phyloP scores from a whole-genome alignment of 2,888 invertebrate genomes.

The Eilema depressum region DNA sequence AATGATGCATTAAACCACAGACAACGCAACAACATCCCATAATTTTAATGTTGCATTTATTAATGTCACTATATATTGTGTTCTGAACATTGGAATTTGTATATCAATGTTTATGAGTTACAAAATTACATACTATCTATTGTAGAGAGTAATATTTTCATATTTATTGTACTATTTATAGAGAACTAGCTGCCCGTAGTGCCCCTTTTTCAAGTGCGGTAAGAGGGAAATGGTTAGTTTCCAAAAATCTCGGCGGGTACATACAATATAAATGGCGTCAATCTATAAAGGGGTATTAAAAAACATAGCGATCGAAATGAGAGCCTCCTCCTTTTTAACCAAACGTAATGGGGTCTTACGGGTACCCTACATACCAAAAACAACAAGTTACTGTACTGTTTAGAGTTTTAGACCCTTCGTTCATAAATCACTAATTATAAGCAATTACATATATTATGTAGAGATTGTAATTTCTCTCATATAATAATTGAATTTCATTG shows the following conservation, averaged over 20 bases:
- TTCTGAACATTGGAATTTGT: neutral
- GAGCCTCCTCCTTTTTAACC: no score
- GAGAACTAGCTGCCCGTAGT: neutral
- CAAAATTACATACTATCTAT: neutral
- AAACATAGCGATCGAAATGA: no score
- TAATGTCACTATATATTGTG: neutral
- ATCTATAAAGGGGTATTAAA: no score
- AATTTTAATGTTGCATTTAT: neutral
- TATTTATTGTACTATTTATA: neutral
- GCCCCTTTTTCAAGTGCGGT: no score
- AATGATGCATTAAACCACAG: neutral
- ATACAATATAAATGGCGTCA: no score
- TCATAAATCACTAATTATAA: neutral
- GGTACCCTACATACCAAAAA: no score
- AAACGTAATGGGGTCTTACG: no score
- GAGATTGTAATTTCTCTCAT: neutral
- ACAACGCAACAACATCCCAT: neutral
- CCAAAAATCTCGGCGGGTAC: no score
- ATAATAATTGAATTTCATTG: neutral
- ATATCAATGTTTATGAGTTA: neutral
- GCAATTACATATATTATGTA: slow-evolving; percentile 1
- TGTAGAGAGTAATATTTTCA: neutral
- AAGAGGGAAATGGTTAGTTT: no score
- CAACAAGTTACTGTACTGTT: no score
- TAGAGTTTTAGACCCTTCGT: no score